Conservation (phyloP, 2,797 vertebrate genomes). For the Alcedo quadribrachys region DNA sequence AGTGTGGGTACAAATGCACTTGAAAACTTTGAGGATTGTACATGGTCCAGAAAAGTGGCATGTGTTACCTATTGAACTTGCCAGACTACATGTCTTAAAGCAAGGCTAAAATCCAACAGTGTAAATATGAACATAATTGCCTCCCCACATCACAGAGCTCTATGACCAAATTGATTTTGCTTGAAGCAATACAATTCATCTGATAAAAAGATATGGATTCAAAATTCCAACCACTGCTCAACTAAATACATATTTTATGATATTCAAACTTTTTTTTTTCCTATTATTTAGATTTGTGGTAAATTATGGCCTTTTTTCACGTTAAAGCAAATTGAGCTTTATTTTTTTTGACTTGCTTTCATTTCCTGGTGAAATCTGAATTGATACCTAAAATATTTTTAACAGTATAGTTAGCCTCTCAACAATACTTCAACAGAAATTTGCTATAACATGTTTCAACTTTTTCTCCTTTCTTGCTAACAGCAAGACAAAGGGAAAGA, state of each 20-base stretch:
- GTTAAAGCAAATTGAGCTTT: background rate
- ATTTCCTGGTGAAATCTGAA: background rate
- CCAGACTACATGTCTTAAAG: background rate
- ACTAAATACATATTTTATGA: background rate
- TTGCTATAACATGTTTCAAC: background rate
- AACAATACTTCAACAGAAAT: background rate
- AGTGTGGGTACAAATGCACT: background rate
- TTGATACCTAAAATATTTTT: background rate
- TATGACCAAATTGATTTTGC: background rate
- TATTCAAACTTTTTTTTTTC: background rate
- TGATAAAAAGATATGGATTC: background rate
- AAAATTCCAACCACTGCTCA: background rate
- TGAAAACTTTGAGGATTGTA: background rate
- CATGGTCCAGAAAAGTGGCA: rapidly evolving
- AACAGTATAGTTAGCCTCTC: background rate
- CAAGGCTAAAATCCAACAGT: background rate
- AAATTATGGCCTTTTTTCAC: background rate
- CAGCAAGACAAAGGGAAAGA: background rate
- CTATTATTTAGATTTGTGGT: background rate
- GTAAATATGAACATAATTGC: background rate
- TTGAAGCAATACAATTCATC: background rate
- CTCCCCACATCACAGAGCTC: background rate
- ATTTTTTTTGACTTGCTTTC: background rate
- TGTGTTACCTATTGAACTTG: rapidly evolving
- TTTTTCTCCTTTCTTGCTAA: background rate